These are phyloP conservation scores for Sylvicola cinctus DNA, from an alignment of 2,888 invertebrate genomes.

Conservation along the genomic window DNA sequence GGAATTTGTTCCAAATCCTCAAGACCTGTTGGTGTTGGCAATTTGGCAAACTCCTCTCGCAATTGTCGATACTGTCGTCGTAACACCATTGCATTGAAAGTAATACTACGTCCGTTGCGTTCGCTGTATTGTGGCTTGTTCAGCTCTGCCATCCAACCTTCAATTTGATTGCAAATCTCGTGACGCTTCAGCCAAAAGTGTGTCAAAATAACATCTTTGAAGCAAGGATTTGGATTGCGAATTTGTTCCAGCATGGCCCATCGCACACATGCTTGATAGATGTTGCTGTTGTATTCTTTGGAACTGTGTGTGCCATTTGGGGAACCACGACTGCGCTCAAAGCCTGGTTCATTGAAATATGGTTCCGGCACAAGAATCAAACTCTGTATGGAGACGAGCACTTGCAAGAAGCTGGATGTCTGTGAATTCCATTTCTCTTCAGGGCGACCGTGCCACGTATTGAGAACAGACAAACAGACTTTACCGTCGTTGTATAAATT, in stretches of 20 bases:
- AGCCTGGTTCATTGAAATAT: slow-evolving; percentile 89
- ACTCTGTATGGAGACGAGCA: slow-evolving; percentile 82
- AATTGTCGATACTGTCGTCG: slow-evolving; percentile 66
- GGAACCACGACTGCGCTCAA: slow-evolving; percentile 76
- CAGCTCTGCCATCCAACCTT: slow-evolving; percentile 76
- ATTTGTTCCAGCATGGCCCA: slow-evolving; percentile 96
- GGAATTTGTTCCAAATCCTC: slow-evolving; percentile 39
- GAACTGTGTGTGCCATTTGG: slow-evolving; percentile 75
- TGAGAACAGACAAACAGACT: slow-evolving; percentile 82
- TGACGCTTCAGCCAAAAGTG: slow-evolving; percentile 90
- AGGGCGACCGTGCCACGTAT: slow-evolving; percentile 92
- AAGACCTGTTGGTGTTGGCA: slow-evolving; percentile 56
- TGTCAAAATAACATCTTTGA: slow-evolving; percentile 77
- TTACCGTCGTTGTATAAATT: slow-evolving; percentile 91
- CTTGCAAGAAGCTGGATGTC: slow-evolving; percentile 82
- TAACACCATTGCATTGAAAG: slow-evolving; percentile 51
- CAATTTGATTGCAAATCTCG: slow-evolving; percentile 74
- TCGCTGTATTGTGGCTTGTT: slow-evolving; percentile 56
- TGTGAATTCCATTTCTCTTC: slow-evolving; percentile 96
- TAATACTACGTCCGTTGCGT: slow-evolving; percentile 56
- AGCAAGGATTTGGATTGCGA: slow-evolving; percentile 73
- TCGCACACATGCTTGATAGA: slow-evolving; percentile 81
- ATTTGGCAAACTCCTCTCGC: slow-evolving; percentile 66
- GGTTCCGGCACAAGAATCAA: slow-evolving; percentile 82
- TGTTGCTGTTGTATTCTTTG: slow-evolving; percentile 86